phyloP scores from a whole-genome alignment of 2,797 vertebrate genomes.

The Phalanger gymnotis region DNA sequence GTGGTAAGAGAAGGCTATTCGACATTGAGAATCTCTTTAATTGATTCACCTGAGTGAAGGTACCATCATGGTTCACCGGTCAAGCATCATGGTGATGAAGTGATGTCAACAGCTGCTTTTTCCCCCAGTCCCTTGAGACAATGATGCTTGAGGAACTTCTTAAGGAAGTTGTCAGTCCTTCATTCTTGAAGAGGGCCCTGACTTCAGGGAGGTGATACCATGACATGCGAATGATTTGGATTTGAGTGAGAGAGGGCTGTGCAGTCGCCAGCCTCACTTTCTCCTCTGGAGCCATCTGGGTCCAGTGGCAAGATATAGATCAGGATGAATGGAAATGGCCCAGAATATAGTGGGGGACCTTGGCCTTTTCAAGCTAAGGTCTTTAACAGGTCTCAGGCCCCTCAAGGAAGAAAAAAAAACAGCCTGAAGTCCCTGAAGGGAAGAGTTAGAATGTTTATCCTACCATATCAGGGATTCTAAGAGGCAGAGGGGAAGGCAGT shows the following conservation, averaged over 20 bases:
- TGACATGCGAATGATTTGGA: too few relatives aligned
- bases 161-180: neutral
- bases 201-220: too few relatives aligned
- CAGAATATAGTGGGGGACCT: too few relatives aligned
- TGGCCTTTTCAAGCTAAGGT: too few relatives aligned
- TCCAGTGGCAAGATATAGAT: too few relatives aligned
- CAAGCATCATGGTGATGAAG: neutral
- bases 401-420: neutral
- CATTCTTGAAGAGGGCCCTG: too few relatives aligned
- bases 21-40: neutral
- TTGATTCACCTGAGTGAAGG: neutral
- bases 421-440: neutral
- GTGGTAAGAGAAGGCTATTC: neutral
- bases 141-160: neutral
- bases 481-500: neutral
- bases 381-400: too few relatives aligned
- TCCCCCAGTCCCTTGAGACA: neutral
- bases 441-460: neutral
- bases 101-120: neutral
- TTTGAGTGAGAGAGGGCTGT: too few relatives aligned
- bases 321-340: too few relatives aligned
- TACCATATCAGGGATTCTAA: neutral
- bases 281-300: too few relatives aligned
- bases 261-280: too few relatives aligned
- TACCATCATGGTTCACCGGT: neutral